Conservation (phyloP, 1,140 invertebrate genomes). For the fruit fly (Drosophila melanogaster) region Release_6_plus_ISO1_MT NT_033777.3:31496001-31496500, state of each 20-base stretch:
- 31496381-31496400: conserved; percentile 68
- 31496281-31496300: not conserved
- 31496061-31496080: conserved; percentile 55
- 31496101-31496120: conserved; percentile 51
- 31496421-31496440: conserved; percentile 82
- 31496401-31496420: conserved; percentile 81
- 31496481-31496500: conserved; percentile 26
- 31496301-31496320: conserved; percentile 58
- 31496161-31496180: conserved; percentile 31
- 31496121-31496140: conserved; percentile 47
- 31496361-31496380: conserved; percentile 36
- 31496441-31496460: conserved; percentile 76
- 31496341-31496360: conserved; percentile 4
- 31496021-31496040: conserved; percentile 18
- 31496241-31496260: conserved; percentile 71
- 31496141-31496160: conserved; percentile 1
- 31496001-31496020: conserved; percentile 46
- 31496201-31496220: conserved; percentile 70
- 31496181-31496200: conserved; percentile 51
- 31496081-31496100: conserved; percentile 34
- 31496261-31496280: conserved; percentile 62
- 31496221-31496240: conserved; percentile 65
- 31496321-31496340: conserved; percentile 36
- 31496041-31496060: conserved; percentile 34
- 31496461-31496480: conserved; percentile 53